phyloP scores from a whole-genome alignment of 2,797 vertebrate genomes.

The Galagoides demidoff region DNA sequence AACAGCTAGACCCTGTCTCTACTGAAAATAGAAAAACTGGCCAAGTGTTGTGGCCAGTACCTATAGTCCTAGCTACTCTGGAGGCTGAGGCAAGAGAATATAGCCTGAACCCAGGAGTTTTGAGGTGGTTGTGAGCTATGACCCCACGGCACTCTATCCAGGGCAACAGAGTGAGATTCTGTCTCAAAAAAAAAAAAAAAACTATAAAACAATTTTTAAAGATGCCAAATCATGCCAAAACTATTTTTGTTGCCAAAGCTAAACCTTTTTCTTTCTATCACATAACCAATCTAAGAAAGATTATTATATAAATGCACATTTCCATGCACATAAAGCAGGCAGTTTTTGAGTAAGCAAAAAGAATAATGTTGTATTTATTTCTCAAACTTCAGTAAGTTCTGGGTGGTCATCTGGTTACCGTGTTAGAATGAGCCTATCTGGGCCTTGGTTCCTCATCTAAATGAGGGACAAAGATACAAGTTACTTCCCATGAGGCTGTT shows the following conservation, averaged over 20 bases:
- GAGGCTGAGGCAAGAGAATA: too few species aligned
- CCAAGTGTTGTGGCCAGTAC: too few species aligned
- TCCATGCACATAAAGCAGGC: background rate
- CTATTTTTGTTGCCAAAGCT: background rate
- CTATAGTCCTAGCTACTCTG: too few species aligned
- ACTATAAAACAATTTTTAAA: background rate
- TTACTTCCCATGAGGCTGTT: background rate
- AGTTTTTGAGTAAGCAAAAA: constrained; percentile 21
- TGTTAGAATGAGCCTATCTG: background rate
- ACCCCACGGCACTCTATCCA: too few species aligned
- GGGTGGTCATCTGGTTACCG: background rate
- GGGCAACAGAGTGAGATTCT: too few species aligned
- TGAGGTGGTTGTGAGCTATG: too few species aligned
- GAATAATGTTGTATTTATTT: background rate
- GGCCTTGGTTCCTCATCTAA: background rate
- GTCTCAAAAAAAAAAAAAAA: too few species aligned
- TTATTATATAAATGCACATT: background rate
- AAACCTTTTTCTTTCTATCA: background rate
- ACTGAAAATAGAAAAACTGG: too few species aligned
- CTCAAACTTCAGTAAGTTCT: background rate
- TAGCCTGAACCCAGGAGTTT: too few species aligned
- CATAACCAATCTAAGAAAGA: background rate
- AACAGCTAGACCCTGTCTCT: too few species aligned
- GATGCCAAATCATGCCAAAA: background rate
- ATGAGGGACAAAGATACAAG: background rate